Conservation (phyloP, 2,113 vertebrate genomes). For the Typhlomys cinereus region DNA sequence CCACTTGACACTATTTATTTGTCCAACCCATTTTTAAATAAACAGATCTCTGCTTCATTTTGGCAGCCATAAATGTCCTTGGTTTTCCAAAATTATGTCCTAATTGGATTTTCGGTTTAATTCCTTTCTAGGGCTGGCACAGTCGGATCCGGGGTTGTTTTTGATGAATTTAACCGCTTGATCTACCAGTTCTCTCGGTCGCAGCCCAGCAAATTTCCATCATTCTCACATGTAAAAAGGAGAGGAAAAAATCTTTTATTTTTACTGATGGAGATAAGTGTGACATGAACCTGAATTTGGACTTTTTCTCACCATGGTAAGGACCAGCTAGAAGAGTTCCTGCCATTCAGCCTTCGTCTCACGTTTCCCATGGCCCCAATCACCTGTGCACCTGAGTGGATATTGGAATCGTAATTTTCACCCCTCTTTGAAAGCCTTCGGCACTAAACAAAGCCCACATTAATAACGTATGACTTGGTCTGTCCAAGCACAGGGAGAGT, state of each 20-base stretch:
- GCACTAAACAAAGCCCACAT: neutral
- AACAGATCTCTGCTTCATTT: constrained; percentile 23
- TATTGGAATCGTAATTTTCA: neutral
- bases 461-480: neutral
- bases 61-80: constrained; percentile 41
- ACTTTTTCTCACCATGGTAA: constrained; percentile 98
- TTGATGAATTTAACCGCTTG: constrained; percentile 98
- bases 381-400: neutral
- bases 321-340: neutral
- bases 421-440: neutral
- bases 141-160: constrained; percentile 99
- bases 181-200: constrained; percentile 96
- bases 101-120: constrained; percentile 67
- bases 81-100: constrained; percentile 38
- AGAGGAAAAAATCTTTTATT: constrained; percentile 91
- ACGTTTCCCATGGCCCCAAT: neutral
- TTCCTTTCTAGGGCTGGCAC: constrained; percentile 90
- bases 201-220: constrained; percentile 98
- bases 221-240: constrained; percentile 96
- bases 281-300: constrained; percentile 98
- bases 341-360: neutral
- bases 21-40: constrained; percentile 39
- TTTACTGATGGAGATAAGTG: constrained; percentile 96
- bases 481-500: neutral
- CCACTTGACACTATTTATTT: neutral